Base-by-base conservation (phyloP, 2,888 invertebrate genomes). In the Euplagia quadripunctaria region DNA sequence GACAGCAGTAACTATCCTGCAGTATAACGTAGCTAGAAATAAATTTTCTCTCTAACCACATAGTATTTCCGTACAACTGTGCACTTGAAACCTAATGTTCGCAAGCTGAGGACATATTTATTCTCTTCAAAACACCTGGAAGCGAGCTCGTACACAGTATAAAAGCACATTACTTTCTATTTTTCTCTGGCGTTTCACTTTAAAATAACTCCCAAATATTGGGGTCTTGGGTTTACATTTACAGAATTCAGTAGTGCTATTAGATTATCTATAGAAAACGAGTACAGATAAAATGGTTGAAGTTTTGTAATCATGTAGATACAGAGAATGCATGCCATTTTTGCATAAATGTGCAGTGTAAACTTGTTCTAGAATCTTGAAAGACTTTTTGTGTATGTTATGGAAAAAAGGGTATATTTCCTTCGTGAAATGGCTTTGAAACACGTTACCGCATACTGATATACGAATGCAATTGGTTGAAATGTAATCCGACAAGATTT, bases 51-150 rank as follows among this genome's bases (percentile, higher is more conserved):
- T 73, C 42, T 73, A 69, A 64, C 64, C 64, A 49, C 64, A 69
- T 82, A 74, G 79, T 77, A 76, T 77, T 76, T 70, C 64, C 51
- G 72, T 71, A 70, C 72, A 70, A 79, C 81, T 85, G 85, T 89
- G 88, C 87, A 90, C 88, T 91, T 87, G 88, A 88, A 89, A 90
- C 88, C 88, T 89, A 89, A 90, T 91, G 91, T 90, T 89, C 88
- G 89, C 86, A 85, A 89, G 89, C 87, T 85, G 72, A 77, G 79
- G 73, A 83, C 85, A 86, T 88, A 89, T 91, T 91, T 90, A 90
- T 90, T 90, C 87, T 88, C 86, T 84, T 85, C 80, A 77, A 87
- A 81, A 78, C 80, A 82, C 76, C 76, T 74, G 72, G 75, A 81
- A 73, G 72, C 77, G 75, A 70, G 71, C 77, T 77, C 71, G 80